phyloP scores from a whole-genome alignment of 2,113 vertebrate genomes.

The Ornithorhynchus anatinus region DNA sequence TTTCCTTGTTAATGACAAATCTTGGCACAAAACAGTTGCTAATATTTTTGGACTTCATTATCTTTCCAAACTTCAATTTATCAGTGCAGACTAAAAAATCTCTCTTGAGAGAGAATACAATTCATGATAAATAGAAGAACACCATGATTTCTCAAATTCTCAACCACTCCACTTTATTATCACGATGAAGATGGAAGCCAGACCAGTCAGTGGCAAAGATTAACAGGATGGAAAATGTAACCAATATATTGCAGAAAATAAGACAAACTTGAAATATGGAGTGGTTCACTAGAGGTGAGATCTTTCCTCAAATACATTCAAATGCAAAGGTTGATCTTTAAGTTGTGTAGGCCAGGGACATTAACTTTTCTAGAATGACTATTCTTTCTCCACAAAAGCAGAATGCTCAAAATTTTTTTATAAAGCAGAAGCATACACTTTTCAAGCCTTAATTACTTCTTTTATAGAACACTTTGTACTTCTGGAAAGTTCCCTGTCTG shows the following conservation, averaged over 20 bases:
- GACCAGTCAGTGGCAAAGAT: not conserved
- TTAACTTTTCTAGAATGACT: too few relatives aligned
- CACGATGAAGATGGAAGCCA: not conserved
- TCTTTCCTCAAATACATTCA: too few relatives aligned
- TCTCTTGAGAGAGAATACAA: not conserved
- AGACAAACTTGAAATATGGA: too few relatives aligned
- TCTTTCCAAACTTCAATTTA: not conserved
- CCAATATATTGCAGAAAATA: not conserved
- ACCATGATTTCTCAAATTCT: not conserved
- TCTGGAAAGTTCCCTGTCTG: too few relatives aligned
- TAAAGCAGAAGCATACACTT: too few relatives aligned
- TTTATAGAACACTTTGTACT: too few relatives aligned
- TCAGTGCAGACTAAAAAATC: not conserved
- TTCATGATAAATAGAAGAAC: not conserved
- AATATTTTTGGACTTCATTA: not conserved
- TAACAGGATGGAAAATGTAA: not conserved
- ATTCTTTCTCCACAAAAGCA: too few relatives aligned
- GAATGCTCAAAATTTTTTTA: too few relatives aligned
- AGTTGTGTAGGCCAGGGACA: too few relatives aligned
- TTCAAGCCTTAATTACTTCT: too few relatives aligned
- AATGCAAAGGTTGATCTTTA: too few relatives aligned
- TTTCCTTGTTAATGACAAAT: not conserved
- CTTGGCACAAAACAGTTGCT: not conserved
- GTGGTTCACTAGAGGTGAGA: too few relatives aligned
- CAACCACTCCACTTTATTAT: not conserved